phyloP scores from a whole-genome alignment of 2,797 vertebrate species.

The Fistularia commersonii region DNA sequence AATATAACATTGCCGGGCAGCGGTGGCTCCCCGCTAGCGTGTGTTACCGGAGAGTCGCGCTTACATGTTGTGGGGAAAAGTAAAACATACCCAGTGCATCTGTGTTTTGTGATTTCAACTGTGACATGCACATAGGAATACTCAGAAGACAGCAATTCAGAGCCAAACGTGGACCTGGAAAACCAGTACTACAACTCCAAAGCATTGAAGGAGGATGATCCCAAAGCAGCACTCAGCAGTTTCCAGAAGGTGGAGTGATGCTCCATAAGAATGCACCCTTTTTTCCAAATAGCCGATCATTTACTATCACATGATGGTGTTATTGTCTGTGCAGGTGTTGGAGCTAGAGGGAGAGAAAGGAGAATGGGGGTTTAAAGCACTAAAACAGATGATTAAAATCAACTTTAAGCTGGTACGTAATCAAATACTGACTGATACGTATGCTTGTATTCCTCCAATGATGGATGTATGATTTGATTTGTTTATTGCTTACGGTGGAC shows the following conservation, averaged over 20 bases:
- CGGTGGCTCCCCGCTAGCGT: slow-evolving; percentile 1
- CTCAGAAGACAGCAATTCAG: slow-evolving; percentile 92
- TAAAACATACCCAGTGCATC: no score
- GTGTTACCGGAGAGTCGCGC: no score
- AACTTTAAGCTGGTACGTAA: slow-evolving; percentile 96
- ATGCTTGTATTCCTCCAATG: neutral
- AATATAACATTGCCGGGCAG: slow-evolving; percentile 5
- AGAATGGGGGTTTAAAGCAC: slow-evolving; percentile 99
- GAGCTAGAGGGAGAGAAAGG: slow-evolving; percentile 99
- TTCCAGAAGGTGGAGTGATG: slow-evolving; percentile 84
- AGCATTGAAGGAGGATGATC: slow-evolving; percentile 92
- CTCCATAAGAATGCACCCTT: neutral
- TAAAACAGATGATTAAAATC: slow-evolving; percentile 99
- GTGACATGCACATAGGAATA: slow-evolving; percentile 76
- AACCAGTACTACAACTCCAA: slow-evolving; percentile 96
- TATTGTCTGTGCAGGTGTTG: slow-evolving; percentile 80
- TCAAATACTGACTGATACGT: neutral
- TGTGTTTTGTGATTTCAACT: neutral
- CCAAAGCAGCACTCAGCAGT: slow-evolving; percentile 88
- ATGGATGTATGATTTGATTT: neutral
- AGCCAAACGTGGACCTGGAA: slow-evolving; percentile 91
- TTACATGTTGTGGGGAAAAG: no score
- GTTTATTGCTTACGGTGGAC: slow-evolving; percentile 7
- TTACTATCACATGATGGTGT: neutral
- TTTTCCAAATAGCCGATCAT: neutral